Base-by-base conservation (phyloP, 35 echinoderm and acorn worm species). In the Stichopus chloronotus region DNA sequence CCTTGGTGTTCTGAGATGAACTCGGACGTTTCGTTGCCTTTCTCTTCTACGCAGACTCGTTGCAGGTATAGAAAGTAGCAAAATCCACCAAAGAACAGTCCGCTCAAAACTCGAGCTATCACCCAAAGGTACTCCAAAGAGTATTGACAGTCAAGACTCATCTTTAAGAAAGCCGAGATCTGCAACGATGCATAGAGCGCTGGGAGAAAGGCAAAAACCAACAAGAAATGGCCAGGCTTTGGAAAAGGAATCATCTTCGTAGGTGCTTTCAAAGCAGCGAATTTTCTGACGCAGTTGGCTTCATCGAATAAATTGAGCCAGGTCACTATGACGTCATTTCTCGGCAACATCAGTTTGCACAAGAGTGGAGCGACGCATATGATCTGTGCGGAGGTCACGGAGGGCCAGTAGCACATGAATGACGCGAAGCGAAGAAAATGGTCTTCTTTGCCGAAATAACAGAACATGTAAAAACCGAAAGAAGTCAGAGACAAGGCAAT, bases 61-160 rank as follows among this genome's bases (percentile, higher is more conserved):
- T 85, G 82, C 19, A 85, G 82, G 17, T 85, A 85, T 19, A 85
- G 24, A 85, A 58, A 85, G 58, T 85, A 85, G 14, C 55, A 85
- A 85, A 85, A 85, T 59, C 20, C 58, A 22, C 55, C 82, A n/a
- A 85, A 19, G 82, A 21, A 85, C 8, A 85, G 24, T 7, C 55
- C 19, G 55, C 19, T 58, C 2, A 85, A 9, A 20, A 85, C 82
- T 13, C 22, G 55, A 5, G 8, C 17, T 14, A 57, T 6, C 54
- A 85, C 10, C 82, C 82, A 85, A 55, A 85, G 12, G 58, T 85
- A 85, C 14, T 56, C 54, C 7, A 56, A 20, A 8, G 58, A 5
- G 5, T 58, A 58, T 58, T 5, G 82, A 24, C 82, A 19, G 8
- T 21, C 81, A 57, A 10, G 81, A 57, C 6, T 8, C 19, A 22